Conservation (phyloP, 2,888 invertebrate species). For the Drosophila borealis region DNA sequence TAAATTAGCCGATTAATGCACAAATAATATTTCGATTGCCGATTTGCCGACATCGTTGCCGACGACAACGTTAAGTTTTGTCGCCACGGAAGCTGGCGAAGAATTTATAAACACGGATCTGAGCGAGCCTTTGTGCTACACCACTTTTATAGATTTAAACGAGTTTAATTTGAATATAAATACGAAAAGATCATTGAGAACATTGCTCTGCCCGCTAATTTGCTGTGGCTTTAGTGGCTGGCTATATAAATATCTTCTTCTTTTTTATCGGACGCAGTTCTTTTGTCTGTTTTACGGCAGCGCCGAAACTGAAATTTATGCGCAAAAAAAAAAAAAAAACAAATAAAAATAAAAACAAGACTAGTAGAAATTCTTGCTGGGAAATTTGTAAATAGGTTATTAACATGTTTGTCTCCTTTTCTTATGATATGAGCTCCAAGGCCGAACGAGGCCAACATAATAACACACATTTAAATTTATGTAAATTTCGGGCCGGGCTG, state of each 20-base stretch:
- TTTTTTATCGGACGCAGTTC: constrained; percentile 21
- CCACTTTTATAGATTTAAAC: constrained; percentile 78
- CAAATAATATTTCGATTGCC: constrained; percentile 79
- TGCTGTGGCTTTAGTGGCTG: constrained; percentile 50
- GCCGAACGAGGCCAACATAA: constrained; percentile 63
- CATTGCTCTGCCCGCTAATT: constrained; percentile 71
- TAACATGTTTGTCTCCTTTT: constrained; percentile 77
- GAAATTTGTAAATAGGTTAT: constrained; percentile 79
- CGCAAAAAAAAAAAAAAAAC: constrained; percentile 33
- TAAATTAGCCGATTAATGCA: constrained; percentile 81
- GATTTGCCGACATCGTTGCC: constrained; percentile 62
- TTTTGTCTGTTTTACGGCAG: constrained; percentile 31
- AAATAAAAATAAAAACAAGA: constrained; percentile 13
- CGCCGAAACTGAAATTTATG: constrained; percentile 53
- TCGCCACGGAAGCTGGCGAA: constrained; percentile 72
- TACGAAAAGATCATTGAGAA: constrained; percentile 69
- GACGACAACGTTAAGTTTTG: constrained; percentile 37
- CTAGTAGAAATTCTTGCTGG: constrained; percentile 76
- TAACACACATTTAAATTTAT: constrained; percentile 78
- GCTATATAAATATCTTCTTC: constrained; percentile 18
- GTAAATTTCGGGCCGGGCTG: constrained; percentile 50
- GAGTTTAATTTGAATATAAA: constrained; percentile 79
- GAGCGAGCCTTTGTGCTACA: constrained; percentile 71
- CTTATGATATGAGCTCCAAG: constrained; percentile 73
- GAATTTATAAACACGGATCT: constrained; percentile 78